These are phyloP conservation scores for Bombus impatiens DNA, from an alignment of 1,140 invertebrate genomes.

Conservation along the genomic window DNA sequence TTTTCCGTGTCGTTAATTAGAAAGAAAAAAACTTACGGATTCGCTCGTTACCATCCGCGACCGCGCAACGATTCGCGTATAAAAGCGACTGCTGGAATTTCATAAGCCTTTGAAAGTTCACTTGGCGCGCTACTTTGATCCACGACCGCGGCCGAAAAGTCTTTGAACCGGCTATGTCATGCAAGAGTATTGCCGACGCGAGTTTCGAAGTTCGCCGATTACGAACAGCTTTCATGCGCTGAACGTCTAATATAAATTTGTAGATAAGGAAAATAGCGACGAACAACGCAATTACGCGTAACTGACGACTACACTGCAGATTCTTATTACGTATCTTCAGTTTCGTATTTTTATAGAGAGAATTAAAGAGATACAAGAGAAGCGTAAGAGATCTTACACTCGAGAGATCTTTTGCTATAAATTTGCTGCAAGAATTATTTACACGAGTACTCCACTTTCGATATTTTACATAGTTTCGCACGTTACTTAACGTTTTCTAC, in stretches of 20 bases:
- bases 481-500: too few species aligned
- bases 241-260: conserved; percentile 41
- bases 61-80: conserved; percentile 3
- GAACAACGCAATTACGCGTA: background rate
- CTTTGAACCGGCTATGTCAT: conserved; percentile 31
- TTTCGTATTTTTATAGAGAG: too few species aligned
- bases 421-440: too few species aligned
- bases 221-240: conserved; percentile 27
- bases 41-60: conserved; percentile 23
- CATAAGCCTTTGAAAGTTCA: conserved; percentile 44
- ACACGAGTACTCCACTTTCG: too few species aligned
- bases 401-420: too few species aligned
- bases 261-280: conserved; percentile 17
- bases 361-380: too few species aligned
- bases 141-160: conserved; percentile 11
- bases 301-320: background rate
- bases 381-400: too few species aligned
- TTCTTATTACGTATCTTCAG: too few species aligned
- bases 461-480: too few species aligned
- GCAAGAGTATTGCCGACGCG: conserved; percentile 23
- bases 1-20: conserved; percentile 28
- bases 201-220: conserved; percentile 56
- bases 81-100: conserved; percentile 39
- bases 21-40: conserved; percentile 26
- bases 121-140: conserved; percentile 35